phyloP scores from a whole-genome alignment of 2,113 vertebrate species.

The Lates calcarifer region DNA sequence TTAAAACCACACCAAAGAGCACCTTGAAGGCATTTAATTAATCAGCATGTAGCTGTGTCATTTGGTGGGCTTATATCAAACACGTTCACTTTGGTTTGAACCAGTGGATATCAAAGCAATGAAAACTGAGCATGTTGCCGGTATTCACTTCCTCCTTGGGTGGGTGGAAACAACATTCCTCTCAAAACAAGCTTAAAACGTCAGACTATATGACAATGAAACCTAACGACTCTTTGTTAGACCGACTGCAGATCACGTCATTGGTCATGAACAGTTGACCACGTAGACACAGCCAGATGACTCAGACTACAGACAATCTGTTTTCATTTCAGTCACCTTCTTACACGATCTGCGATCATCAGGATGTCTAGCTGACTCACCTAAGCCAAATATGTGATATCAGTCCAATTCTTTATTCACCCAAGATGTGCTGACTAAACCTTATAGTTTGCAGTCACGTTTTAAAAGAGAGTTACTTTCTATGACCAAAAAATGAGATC shows the following conservation, averaged over 20 bases:
- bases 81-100: constrained; percentile 10
- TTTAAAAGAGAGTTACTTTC: neutral
- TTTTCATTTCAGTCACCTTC: neutral
- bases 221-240: neutral
- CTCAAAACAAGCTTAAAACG: neutral
- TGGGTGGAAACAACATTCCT: neutral
- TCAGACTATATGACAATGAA: neutral
- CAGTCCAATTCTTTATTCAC: neutral
- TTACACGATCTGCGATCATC: neutral
- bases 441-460: neutral
- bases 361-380: neutral
- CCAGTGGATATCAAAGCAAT: neutral
- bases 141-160: neutral
- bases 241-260: neutral
- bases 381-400: neutral
- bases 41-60: constrained; percentile 26
- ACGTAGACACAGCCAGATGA: neutral
- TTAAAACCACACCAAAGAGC: constrained; percentile 21
- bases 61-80: constrained; percentile 7
- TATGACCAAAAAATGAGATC: neutral
- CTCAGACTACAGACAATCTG: neutral
- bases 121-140: neutral
- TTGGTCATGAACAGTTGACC: no score
- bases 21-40: constrained; percentile 22
- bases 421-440: constrained; percentile 20